phyloP scores from a whole-genome alignment of 2,888 invertebrate genomes.

The Tholera decimalis region DNA sequence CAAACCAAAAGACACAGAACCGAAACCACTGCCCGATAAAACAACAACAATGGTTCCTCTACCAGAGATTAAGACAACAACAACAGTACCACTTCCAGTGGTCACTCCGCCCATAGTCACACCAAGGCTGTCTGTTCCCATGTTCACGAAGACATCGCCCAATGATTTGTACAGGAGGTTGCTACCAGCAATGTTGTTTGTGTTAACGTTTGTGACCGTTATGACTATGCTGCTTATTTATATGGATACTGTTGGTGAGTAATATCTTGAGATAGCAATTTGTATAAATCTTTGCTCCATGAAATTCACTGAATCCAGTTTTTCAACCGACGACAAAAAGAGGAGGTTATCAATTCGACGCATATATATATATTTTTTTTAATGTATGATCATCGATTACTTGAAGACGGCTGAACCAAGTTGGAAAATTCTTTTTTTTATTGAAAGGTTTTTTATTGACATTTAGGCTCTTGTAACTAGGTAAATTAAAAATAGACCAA shows the following conservation, averaged over 20 bases:
- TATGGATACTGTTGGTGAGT: conserved; percentile 95
- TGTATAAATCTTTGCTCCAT: no score
- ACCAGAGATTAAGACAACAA: conserved; percentile 60
- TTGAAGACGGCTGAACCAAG: no score
- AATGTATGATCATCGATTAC: no score
- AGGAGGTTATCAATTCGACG: no score
- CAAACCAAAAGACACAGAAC: conserved; percentile 69
- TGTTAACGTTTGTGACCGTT: conserved; percentile 95
- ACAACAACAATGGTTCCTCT: conserved; percentile 57
- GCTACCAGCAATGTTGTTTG: conserved; percentile 94
- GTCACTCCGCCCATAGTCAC: conserved; percentile 62
- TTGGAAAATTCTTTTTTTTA: no score
- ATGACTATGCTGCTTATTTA: conserved; percentile 95
- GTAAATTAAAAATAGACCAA: no score
- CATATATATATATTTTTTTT: no score
- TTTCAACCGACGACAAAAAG: no score
- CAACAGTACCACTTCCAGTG: conserved; percentile 63
- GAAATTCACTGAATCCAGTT: no score
- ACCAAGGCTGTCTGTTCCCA: conserved; percentile 73
- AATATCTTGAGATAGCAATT: background rate
- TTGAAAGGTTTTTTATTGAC: no score
- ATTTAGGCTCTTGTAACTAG: no score
- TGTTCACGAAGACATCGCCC: conserved; percentile 83
- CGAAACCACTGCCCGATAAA: conserved; percentile 66
- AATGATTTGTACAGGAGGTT: conserved; percentile 89